Evolutionary conservation across 2,113 vertebrate genomes (phyloP).

Genomic region (Tachysurus fulvidraco): DNA sequence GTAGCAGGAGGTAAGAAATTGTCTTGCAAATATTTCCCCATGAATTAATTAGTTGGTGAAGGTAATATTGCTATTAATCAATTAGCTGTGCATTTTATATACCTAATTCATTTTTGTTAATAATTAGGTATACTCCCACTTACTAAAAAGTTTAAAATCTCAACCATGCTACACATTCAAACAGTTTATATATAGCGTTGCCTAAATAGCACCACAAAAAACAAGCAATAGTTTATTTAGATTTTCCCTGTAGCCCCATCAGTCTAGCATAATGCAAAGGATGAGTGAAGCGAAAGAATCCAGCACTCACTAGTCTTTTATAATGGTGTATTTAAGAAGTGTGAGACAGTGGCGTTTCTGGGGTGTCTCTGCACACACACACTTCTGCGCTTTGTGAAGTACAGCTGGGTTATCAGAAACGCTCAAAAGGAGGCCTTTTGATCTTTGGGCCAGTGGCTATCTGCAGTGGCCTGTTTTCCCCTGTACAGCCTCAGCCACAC

Average conservation of each 20-base stretch:
- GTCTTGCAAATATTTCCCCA: background rate
- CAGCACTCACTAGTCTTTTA: conserved; percentile 17
- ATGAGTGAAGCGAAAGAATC: conserved; percentile 14
- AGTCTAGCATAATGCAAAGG: background rate
- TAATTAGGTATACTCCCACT: background rate
- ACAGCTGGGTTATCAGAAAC: conserved; percentile 80
- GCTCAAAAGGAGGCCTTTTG: conserved; percentile 82
- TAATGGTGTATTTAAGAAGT: conserved; percentile 38
- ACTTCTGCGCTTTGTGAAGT: conserved; percentile 67
- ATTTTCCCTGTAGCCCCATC: background rate
- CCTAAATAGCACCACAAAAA: background rate
- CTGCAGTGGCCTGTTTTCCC: conserved; percentile 72
- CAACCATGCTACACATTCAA: background rate
- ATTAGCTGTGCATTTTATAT: background rate
- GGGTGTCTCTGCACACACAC: conserved; percentile 37
- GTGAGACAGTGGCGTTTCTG: conserved; percentile 17
- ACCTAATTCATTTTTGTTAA: background rate
- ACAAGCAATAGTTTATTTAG: background rate
- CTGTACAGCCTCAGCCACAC: conserved; percentile 85
- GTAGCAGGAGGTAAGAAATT: background rate
- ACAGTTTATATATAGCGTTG: background rate
- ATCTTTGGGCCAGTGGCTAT: conserved; percentile 91
- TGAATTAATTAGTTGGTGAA: no score
- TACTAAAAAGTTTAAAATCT: background rate
- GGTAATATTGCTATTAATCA: background rate